Evolutionary conservation across 2,113 vertebrate genomes (phyloP).

Genomic region (Cebidichthys violaceus): DNA sequence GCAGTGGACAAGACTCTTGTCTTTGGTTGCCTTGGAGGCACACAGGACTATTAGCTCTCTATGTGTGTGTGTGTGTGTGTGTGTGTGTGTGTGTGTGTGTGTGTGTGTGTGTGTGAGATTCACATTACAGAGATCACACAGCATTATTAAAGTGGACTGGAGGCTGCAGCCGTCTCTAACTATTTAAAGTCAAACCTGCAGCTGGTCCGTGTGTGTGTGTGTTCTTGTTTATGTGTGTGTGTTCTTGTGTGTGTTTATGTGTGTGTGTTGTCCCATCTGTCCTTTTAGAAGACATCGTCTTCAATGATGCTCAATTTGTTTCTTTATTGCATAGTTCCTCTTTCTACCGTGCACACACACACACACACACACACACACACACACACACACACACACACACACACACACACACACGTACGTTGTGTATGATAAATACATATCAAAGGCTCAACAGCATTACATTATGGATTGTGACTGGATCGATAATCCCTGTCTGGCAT

Average conservation of each 20-base stretch:
- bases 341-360: background rate
- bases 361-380: background rate
- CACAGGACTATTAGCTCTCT: background rate
- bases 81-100: constrained; percentile 22
- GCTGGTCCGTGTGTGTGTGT: constrained; percentile 18
- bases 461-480: constrained; percentile 46
- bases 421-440: background rate
- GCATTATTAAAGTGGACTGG: constrained; percentile 37
- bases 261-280: constrained; percentile 1
- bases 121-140: constrained; percentile 34
- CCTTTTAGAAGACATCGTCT: background rate
- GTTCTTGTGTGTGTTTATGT: constrained; percentile 23
- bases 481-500: constrained; percentile 24
- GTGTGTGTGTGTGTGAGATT: constrained; percentile 21
- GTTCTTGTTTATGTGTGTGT: constrained; percentile 20
- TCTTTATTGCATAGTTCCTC: constrained; percentile 19
- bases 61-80: constrained; percentile 18
- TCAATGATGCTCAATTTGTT: background rate
- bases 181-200: constrained; percentile 39
- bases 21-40: constrained; percentile 22
- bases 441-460: background rate
- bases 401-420: constrained; percentile 7
- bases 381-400: constrained; percentile 1
- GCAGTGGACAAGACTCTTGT: background rate
- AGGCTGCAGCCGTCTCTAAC: constrained; percentile 20